phyloP scores from a whole-genome alignment of 1,140 invertebrate species.

The Spodoptera litura region DNA sequence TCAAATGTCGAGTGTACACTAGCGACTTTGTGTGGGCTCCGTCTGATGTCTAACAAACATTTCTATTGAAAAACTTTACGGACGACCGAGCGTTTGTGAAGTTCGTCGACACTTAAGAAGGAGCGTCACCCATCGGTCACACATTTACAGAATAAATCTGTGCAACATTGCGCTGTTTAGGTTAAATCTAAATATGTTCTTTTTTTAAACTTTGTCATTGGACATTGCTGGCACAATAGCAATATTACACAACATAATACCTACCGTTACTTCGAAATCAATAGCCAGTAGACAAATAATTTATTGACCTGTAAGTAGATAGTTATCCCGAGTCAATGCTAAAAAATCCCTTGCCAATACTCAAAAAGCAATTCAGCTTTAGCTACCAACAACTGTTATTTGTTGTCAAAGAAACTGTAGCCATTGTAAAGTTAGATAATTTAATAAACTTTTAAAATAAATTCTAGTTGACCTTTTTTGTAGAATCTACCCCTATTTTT shows the following conservation, averaged over 20 bases:
- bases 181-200: conserved; percentile 47
- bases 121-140: conserved; percentile 53
- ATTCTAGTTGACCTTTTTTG: conserved; percentile 12
- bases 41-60: conserved; percentile 63
- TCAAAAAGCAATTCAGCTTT: no score
- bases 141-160: conserved; percentile 64
- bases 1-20: conserved; percentile 47
- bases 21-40: conserved; percentile 17
- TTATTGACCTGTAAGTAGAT: no score
- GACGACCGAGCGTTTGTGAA: conserved; percentile 44
- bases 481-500: conserved; percentile 19
- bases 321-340: no score
- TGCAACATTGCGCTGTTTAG: conserved; percentile 59
- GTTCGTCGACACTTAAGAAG: conserved; percentile 70
- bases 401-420: not conserved
- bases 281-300: no score
- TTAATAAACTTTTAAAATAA: conserved; percentile 3
- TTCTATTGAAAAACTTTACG: conserved; percentile 69
- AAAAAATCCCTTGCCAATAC: no score
- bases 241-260: no score
- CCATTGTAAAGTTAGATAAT: not conserved
- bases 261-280: no score
- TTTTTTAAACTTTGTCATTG: no score
- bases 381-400: not conserved
- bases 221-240: no score